These are phyloP conservation scores for Taeniopygia guttata DNA, from an alignment of 2,797 vertebrate species.

Conservation along the genomic window DNA sequence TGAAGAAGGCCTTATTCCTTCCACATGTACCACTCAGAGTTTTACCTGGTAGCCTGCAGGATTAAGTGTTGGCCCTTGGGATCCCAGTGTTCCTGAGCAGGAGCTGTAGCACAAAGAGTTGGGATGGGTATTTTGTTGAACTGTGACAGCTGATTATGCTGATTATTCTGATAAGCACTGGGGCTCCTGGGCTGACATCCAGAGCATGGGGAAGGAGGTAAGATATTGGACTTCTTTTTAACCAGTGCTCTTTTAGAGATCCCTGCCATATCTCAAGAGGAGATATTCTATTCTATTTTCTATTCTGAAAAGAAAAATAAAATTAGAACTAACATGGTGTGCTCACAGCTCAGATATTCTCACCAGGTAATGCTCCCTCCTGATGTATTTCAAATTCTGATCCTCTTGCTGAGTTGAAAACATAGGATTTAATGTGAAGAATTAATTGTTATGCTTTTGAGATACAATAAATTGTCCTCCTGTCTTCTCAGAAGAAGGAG, in stretches of 20 bases:
- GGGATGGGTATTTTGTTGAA: neutral
- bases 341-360: neutral
- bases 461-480: neutral
- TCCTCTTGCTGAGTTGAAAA: neutral
- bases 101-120: neutral
- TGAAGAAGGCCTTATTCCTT: neutral
- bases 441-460: neutral
- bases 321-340: neutral
- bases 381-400: neutral
- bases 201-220: neutral
- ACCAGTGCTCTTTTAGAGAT: neutral
- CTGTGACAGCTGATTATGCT: neutral
- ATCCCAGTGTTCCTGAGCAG: neutral
- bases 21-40: rapidly evolving
- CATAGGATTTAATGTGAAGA: neutral
- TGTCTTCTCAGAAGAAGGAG: neutral
- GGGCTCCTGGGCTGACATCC: neutral
- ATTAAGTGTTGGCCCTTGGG: neutral
- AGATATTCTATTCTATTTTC: neutral
- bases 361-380: neutral
- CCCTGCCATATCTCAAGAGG: neutral
- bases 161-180: neutral
- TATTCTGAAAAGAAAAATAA: neutral
- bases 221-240: neutral
- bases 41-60: neutral